Percentiles rank a stretch among this genome's conserved stretches.
phyloP scores from a whole-genome alignment of 2,797 vertebrate genomes.

The Enteromius fasciolatus region DNA sequence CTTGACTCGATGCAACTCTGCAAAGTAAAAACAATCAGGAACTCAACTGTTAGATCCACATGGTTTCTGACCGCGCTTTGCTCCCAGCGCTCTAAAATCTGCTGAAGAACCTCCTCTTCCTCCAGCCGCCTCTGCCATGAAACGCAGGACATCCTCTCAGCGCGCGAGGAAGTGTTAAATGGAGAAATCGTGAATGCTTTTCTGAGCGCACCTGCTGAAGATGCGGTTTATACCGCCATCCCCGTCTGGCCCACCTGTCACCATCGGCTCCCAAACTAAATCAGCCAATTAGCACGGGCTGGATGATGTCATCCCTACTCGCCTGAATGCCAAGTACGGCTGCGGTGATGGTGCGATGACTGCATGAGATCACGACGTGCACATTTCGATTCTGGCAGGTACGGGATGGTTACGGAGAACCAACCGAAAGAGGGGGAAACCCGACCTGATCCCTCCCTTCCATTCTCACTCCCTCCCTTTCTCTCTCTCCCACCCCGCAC shows the following conservation, averaged over 20 bases:
- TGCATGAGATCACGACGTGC: constrained; percentile 39
- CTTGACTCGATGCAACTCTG: background rate
- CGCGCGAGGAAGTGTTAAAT: background rate
- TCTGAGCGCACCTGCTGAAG: constrained; percentile 41
- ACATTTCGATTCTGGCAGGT: constrained; percentile 58
- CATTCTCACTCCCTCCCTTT: constrained; percentile 49
- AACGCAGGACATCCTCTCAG: constrained; percentile 71
- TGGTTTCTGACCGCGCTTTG: constrained; percentile 70
- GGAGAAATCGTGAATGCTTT: constrained; percentile 6
- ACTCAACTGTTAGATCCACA: constrained; percentile 80
- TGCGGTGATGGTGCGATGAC: constrained; percentile 33
- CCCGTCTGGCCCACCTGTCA: constrained; percentile 58
- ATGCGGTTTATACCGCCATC: constrained; percentile 49
- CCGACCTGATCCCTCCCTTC: constrained; percentile 55
- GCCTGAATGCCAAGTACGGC: constrained; percentile 60
- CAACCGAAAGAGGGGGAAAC: constrained; percentile 65
- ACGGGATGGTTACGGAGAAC: constrained; percentile 69
- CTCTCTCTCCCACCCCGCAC: constrained; percentile 37
- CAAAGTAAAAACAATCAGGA: constrained; percentile 57
- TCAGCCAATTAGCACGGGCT: constrained; percentile 63
- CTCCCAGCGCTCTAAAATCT: constrained; percentile 70
- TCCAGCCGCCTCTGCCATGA: constrained; percentile 72
- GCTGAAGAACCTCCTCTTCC: constrained; percentile 72
- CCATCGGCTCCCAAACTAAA: constrained; percentile 28
- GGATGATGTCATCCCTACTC: constrained; percentile 69